A percentile compares a stretch with the other conserved stretches of the same genome.
Conservation (phyloP, 2,797 vertebrate genomes). For the Lutjanus argentimaculatus region DNA sequence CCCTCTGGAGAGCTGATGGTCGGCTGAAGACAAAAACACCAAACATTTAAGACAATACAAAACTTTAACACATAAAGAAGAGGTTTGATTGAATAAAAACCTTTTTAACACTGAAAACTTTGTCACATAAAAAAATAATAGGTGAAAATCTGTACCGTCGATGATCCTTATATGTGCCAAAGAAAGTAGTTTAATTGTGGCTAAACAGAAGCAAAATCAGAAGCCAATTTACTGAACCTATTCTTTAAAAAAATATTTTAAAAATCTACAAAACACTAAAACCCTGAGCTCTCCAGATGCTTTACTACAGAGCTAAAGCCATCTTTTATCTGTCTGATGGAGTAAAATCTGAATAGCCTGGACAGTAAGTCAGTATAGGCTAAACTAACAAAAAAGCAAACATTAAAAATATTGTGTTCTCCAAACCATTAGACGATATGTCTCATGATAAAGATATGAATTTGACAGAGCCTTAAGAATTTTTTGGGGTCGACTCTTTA, state of each 20-base stretch:
- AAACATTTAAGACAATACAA: not conserved
- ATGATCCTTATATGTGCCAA: not conserved
- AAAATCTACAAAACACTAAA: not conserved
- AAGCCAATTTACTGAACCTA: not conserved
- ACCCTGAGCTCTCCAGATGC: not conserved
- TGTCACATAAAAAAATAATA: too few species aligned
- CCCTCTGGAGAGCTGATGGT: conserved; percentile 55
- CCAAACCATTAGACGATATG: not conserved
- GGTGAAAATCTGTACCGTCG: not conserved
- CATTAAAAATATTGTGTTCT: not conserved
- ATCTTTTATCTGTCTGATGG: not conserved
- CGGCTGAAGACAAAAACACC: conserved; percentile 56
- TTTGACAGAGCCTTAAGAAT: not conserved
- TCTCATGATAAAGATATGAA: not conserved
- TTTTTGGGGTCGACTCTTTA: not conserved
- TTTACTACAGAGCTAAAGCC: not conserved
- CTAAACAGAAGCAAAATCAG: not conserved
- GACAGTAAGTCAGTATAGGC: not conserved
- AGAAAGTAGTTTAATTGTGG: not conserved
- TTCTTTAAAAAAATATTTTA: not conserved
- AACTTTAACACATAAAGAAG: not conserved
- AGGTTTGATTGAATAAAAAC: not conserved
- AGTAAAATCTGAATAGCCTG: not conserved
- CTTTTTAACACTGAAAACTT: not conserved
- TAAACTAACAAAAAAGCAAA: not conserved